These are phyloP conservation scores for Aspidoscelis tigris DNA, from an alignment of 2,113 vertebrate genomes.

Conservation along the genomic window DNA sequence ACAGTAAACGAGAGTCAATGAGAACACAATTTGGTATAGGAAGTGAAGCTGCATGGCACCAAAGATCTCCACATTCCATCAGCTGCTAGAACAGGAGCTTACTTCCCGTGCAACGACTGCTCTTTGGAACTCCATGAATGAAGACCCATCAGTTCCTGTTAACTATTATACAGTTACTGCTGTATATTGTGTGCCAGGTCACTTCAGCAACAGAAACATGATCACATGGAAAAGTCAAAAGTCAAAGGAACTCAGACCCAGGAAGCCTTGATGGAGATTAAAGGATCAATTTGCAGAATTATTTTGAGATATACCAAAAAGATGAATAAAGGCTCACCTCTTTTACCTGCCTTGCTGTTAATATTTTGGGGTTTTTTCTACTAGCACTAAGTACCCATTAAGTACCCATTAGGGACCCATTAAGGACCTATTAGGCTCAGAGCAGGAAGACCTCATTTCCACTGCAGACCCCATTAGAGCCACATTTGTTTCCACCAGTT, in stretches of 20 bases:
- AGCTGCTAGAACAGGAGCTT: background rate
- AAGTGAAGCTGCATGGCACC: background rate
- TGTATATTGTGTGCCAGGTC: background rate
- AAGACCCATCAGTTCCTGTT: background rate
- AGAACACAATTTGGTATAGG: conserved; percentile 1
- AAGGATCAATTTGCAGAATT: background rate
- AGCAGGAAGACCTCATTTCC: too few species aligned
- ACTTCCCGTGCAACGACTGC: background rate
- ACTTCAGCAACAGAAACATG: background rate
- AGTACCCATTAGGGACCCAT: too few species aligned
- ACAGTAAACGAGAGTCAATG: background rate
- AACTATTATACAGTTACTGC: background rate
- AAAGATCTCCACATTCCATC: background rate
- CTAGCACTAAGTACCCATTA: too few species aligned
- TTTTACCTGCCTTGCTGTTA: background rate
- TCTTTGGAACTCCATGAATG: background rate
- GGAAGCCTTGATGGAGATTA: background rate
- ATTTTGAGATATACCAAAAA: background rate
- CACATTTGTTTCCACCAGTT: too few species aligned
- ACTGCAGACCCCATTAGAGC: too few species aligned
- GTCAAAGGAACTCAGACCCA: background rate
- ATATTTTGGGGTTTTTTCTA: background rate
- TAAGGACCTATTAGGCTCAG: too few species aligned
- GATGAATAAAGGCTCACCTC: background rate
- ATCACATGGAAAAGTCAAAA: background rate